Evolutionary conservation across 1,140 invertebrate species (phyloP), one percentile per base, ranked within the genome.

Genomic region (Rhynchophorus ferrugineus): DNA sequence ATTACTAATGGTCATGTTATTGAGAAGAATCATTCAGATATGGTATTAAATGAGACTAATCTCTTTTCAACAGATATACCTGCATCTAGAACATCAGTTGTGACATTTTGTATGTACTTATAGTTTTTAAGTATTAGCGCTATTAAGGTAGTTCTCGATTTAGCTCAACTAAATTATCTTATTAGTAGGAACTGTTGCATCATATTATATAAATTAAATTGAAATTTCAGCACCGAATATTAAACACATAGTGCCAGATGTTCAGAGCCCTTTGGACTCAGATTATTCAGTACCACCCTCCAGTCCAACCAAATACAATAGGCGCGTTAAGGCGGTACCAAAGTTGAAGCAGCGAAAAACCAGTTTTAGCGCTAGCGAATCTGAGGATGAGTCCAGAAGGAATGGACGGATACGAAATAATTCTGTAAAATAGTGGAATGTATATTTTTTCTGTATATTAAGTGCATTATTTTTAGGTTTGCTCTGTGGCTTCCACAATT

Each of bases 321-420:
- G 68, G 14, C 57, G 67, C 46, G 68, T 69, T 33, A 68, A 67
- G 51, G 60, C 67, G 3, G 46, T 68, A 9, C 67, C 68, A 1
- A 49, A 58, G 37, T 36, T 70, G 17, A 51, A 54, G 35, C 50
- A 64, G 34, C 45, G 65, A 19, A 61, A 67, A 53, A 61, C 56
- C 11, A 66, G 63, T 45, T 63, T 57, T 46, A 67, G 64, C 54
- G 66, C 67, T 38, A 69, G 66, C 44, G 68, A 70, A 60, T 69
- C 66, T 8, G 68, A 69, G 54, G 68, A 70, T 61, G 68, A 69
- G 45, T 58, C 38, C 14, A 57, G 56, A 45, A 59, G 49, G 44
- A 51, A 58, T 44, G 54, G 53, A 14, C 60, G 65, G 46, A 64
- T 58, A 3, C 61, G 67, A 38, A 67, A 68, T 57, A 66, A 69